Evolutionary conservation across 2,113 vertebrate genomes (phyloP).

Genomic region (Seriola rivoliana): DNA sequence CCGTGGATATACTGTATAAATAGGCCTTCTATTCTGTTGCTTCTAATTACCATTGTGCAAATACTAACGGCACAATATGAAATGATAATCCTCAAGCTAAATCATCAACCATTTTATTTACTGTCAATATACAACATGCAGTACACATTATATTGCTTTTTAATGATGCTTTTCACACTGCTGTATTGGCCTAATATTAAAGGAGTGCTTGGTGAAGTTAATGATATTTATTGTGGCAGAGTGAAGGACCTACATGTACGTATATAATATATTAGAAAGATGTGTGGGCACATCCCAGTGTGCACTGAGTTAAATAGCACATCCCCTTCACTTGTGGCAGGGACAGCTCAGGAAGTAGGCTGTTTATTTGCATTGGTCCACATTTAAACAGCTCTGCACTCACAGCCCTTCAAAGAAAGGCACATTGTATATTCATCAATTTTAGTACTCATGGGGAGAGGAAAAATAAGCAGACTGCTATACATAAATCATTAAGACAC

Average conservation of each 20-base stretch:
- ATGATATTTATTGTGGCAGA: slow-evolving; percentile 55
- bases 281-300: slow-evolving; percentile 55
- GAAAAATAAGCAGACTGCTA: slow-evolving; percentile 76
- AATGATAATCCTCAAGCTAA: slow-evolving; percentile 56
- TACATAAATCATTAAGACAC: slow-evolving; percentile 80
- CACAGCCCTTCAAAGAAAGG: slow-evolving; percentile 74
- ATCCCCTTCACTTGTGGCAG: slow-evolving; percentile 57
- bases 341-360: slow-evolving; percentile 72
- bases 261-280: slow-evolving; percentile 48
- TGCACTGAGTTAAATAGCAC: slow-evolving; percentile 53
- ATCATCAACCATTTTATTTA: slow-evolving; percentile 63
- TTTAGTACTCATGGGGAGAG: slow-evolving; percentile 74
- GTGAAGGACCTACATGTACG: slow-evolving; percentile 12
- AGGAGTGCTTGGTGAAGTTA: slow-evolving; percentile 46
- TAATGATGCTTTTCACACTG: slow-evolving; percentile 45
- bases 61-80: slow-evolving; percentile 45
- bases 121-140: slow-evolving; percentile 55
- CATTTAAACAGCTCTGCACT: slow-evolving; percentile 76
- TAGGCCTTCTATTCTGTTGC: slow-evolving; percentile 51
- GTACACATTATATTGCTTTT: slow-evolving; percentile 44
- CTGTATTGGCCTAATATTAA: slow-evolving; percentile 36
- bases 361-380: slow-evolving; percentile 80
- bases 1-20: slow-evolving; percentile 30
- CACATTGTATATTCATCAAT: slow-evolving; percentile 77
- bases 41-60: slow-evolving; percentile 64